These are phyloP conservation scores for Carpatolechia fugitivella DNA, from an alignment of 2,888 invertebrate species.

Conservation along the genomic window DNA sequence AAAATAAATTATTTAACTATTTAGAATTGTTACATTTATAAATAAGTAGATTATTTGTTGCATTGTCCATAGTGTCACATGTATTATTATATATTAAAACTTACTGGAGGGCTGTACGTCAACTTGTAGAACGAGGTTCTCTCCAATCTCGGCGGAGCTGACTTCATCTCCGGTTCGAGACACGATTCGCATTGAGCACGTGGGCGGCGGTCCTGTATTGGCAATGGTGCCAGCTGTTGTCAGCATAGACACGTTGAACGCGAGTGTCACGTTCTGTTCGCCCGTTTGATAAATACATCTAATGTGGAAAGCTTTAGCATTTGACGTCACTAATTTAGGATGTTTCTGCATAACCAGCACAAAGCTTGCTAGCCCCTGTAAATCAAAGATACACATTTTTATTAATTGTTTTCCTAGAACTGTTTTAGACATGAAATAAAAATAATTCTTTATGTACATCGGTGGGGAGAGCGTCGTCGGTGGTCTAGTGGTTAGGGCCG, in stretches of 20 bases:
- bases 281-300: constrained; percentile 97
- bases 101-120: constrained; percentile 88
- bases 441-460: too few species aligned
- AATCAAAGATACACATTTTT: constrained; percentile 23
- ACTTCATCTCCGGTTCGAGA: constrained; percentile 92
- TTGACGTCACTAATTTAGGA: constrained; percentile 95
- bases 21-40: not conserved
- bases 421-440: too few species aligned
- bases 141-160: constrained; percentile 94
- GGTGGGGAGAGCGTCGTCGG: too few species aligned
- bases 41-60: too few species aligned
- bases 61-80: too few species aligned
- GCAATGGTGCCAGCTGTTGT: constrained; percentile 97
- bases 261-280: constrained; percentile 93
- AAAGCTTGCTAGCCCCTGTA: constrained; percentile 93
- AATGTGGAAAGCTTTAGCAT: constrained; percentile 97
- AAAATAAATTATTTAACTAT: constrained; percentile 25
- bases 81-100: too few species aligned
- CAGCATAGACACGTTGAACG: constrained; percentile 96
- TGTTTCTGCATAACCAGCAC: constrained; percentile 97
- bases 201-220: constrained; percentile 96
- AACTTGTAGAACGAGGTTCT: constrained; percentile 91
- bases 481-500: too few species aligned
- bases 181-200: constrained; percentile 94
- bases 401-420: constrained; percentile 12